Base-by-base conservation (phyloP, 2,888 invertebrate genomes). In the Sinodicranocentrus sp. region DNA sequence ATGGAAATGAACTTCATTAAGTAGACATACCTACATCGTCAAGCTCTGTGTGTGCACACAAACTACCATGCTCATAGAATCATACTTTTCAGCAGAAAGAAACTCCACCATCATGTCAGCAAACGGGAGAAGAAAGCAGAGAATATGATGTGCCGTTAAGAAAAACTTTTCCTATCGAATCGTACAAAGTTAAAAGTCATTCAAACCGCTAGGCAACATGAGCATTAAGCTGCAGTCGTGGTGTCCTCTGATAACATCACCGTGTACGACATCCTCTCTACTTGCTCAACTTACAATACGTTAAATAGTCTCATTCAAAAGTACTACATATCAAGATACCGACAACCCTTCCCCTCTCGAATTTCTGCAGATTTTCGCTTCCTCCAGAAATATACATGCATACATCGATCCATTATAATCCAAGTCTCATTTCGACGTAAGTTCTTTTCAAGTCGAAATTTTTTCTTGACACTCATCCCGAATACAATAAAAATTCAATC, bases 1-100 rank as follows among this genome's bases (percentile, higher is more conserved):
- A 77, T 57, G 68, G 25, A 76, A 76, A 57, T 67, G 67, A 67
- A 76, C 65, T 76, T 76, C 76, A 76, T 76, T 76, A 76, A 65
- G 76, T 15, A 57, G 57, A 21, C 10, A 33, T 57, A 57, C 19
- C 15, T 13, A 57, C 21, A 1, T 17, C n/a, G 52, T 52, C 2
- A 17, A 19, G 52, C 8, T 26, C 61, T 13, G 26, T 6, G 23
- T 19, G 65, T 43, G n/a, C 68, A 44, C 48, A 52, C 17, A 52
- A 54, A 10, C 15, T 54, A 54, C 54, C 61, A 33, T 65, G n/a
- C 52, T 2, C 19, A 17, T 19, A 17, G 17, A 52, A 8, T 17
- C 19, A 67, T 43, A 21, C 33, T 33, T 33, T 33, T 33, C 33
- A 3, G 33, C 5, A 10, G 33, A 1, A 33, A 67, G 10, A 28